These are phyloP conservation scores for Labroides dimidiatus DNA, from an alignment of 2,797 vertebrate genomes.

Conservation along the genomic window DNA sequence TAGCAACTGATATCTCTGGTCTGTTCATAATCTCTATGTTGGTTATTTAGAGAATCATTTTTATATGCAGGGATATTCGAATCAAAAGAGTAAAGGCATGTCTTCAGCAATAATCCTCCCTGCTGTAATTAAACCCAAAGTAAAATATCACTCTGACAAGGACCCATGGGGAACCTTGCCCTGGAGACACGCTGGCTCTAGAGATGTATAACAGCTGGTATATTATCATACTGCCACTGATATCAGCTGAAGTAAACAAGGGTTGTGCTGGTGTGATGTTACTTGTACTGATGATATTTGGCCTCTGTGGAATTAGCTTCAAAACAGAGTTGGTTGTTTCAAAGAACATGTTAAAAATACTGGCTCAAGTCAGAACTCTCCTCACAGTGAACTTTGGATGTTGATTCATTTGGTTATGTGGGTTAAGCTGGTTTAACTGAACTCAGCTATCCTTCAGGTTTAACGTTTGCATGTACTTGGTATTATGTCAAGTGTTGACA, in stretches of 20 bases:
- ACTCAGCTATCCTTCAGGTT: too few species aligned
- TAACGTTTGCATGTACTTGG: too few species aligned
- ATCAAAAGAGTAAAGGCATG: background rate
- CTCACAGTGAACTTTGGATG: too few species aligned
- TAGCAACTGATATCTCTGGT: too few species aligned
- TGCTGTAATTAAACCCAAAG: constrained; percentile 23
- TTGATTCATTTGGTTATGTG: too few species aligned
- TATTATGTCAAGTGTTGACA: too few species aligned
- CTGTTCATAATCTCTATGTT: background rate
- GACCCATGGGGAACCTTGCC: constrained; percentile 13
- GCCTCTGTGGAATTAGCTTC: background rate
- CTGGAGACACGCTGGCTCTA: constrained; percentile 24
- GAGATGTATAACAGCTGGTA: constrained; percentile 27
- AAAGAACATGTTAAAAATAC: background rate
- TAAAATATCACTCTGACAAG: constrained; percentile 2
- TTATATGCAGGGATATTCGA: background rate
- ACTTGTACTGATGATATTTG: constrained; percentile 15
- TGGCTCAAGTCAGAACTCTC: background rate
- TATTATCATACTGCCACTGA: background rate
- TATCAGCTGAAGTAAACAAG: constrained; percentile 14
- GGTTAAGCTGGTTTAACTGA: too few species aligned
- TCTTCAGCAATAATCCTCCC: background rate
- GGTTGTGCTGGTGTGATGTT: constrained; percentile 3
- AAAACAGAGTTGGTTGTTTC: background rate
- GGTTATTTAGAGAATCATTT: background rate